Base-by-base conservation (phyloP, 2,888 invertebrate genomes). In the Alcis repandata region DNA sequence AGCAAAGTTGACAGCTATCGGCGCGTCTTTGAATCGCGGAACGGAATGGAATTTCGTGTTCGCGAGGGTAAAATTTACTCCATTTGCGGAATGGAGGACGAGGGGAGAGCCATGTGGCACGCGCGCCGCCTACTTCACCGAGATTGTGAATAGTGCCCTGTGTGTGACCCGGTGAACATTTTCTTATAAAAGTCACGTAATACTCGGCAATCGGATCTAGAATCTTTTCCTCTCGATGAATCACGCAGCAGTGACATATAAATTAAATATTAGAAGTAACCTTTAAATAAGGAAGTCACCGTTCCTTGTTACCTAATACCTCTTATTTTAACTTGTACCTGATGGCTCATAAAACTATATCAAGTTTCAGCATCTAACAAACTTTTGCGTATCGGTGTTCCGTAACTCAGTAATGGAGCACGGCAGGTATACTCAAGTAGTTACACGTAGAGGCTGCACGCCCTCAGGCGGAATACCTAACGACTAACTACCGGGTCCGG, bases 381-480 rank as follows among this genome's bases (percentile, higher is more conserved):
- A 69, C 63, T 65, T 63, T 61, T 69, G 69, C 70, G 72, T 77
- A 79, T 77, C 76, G 72, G 76, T 76, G 75, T 79, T 78, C 72
- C 76, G 79, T 77, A 80, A 82, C 75, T 82, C 60, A 58, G 72
- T 79, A 82, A 84, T 84, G 78, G 79, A 77, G 58, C 22, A 11
- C 15, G 32, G 58, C 13, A 43, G 36, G 63, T 10, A 72, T 75
- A 75, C 79, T 81, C 82, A 79, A 84, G 80, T 83, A 79, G 63
- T 72, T 76, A 61, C 82, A 81, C 79, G 77, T 83, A 77, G 71
- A 71, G 76, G 75, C 75, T 74, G 76, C 74, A 69, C 73, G 78
- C 73, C 74, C 69, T 64, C 58, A 76, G 73, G 72, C 70, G 73
- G 68, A 73, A 68, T 67, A 69, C 71, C 70, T 75, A 75, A 70